Evolutionary conservation across 2,888 invertebrate species (phyloP), one percentile per base, ranked within the genome.

Genomic region (Chrysomela aeneicollis): DNA sequence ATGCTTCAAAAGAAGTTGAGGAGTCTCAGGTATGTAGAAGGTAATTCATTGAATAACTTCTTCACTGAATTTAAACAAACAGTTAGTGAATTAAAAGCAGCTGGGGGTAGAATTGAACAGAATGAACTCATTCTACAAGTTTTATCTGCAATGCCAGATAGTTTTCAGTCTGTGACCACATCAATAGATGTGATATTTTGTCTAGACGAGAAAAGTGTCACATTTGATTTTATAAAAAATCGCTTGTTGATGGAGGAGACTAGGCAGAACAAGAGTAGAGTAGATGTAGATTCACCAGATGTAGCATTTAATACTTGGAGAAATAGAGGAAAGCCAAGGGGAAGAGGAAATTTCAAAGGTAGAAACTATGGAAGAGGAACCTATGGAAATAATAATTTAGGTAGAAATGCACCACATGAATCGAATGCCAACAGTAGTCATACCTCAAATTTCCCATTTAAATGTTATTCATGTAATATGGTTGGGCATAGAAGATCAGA

Each of bases 381-480:
- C 46, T 37, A 46, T 46, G 50, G 50, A 21, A n/a, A n/a, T n/a
- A 22, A 50, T 21, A 21, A 19, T 50, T 50, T n/a, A 18, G 21
- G 22, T 21, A 5, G 6, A 22, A 50, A 50, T 50, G 50, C n/a
- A n/a, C n/a, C 21, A 19, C 46, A 42, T 21, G 57, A 46, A 46
- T 26, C 15, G n/a, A 57, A 46, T 50, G 22, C 50, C 18, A 18
- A 15, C 37, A 35, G 51, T 59, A 30, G 35, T 8, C 37, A 59
- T 37, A 59, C 18, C 50, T 54, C 26, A 59, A 22, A 19, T 21
- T 63, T 66, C 59, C 61, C 59, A 46, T 65, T 61, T 58, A 64
- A 64, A 59, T 66, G 70, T 47, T 54, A 68, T 52, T n/a, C 18
- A n/a, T 68, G 70, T 68, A 66, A 66, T 21, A 30, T 21, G 1